Base-by-base conservation (phyloP, 2,797 vertebrate genomes). In the Propithecus perrieri region DNA sequence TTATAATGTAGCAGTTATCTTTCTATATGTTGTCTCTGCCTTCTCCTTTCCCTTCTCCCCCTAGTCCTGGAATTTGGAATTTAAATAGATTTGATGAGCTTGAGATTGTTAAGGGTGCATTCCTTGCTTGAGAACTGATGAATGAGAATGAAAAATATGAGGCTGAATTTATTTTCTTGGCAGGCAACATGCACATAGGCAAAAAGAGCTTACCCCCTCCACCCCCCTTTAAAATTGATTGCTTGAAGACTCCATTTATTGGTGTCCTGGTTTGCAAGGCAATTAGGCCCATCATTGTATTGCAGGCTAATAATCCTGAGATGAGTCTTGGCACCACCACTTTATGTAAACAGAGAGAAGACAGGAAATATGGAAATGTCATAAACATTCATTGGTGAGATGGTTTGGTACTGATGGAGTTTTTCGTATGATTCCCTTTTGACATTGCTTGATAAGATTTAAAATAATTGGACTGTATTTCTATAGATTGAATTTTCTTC, bases 361-460 rank as follows among this genome's bases (percentile, higher is more conserved):
- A 97, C 71, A 94, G 92, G 94, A 98, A 98, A 97, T 96, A 95
- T 63, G 79, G 97, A 96, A 97, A 96, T 74, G 75, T 89, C 97
- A 98, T 96, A 97, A 97, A 98, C 98, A 97, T 96, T 98, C 97
- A 91, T 98, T 91, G 93, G 48, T 67, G 43, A 96, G 80, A 96
- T 79, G 85, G 55, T 92, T 95, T 94, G 81, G 61, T 90, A 46
- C 75, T 38, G 80, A 72, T 7, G 28, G 92, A 33, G 78, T 97
- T 91, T 35, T 59, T 96, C 71, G 91, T 95, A 72, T 69, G 53
- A 75, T 89, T 22, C 12, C 72, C 20, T 30, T 55, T 72, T 46
- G 2, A 55, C 71, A 4, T 76, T 72, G 75, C 20, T 12, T 53
- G 92, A 91, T 97, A 92, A 97, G 96, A 85, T 97, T 97, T 97